These are phyloP conservation scores for Drosophila ananassae DNA, from an alignment of 1,140 invertebrate species.

Conservation along the genomic window DNA sequence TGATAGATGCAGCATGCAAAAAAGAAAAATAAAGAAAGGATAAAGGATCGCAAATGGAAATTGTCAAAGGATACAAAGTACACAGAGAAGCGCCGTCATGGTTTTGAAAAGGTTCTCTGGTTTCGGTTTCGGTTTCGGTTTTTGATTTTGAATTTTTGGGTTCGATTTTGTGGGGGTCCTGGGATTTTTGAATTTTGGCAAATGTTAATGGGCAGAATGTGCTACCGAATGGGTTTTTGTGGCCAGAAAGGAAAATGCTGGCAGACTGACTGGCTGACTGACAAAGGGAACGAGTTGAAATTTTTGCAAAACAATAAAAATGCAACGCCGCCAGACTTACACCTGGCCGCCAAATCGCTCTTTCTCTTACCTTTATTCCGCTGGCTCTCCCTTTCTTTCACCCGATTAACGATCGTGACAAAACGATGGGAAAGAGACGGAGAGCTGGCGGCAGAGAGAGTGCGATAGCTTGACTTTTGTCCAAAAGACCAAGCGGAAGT, in stretches of 20 bases:
- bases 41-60: constrained; percentile 24
- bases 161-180: constrained; percentile 7
- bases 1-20: constrained; percentile 52
- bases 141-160: constrained; percentile 30
- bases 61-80: constrained; percentile 65
- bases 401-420: constrained; percentile 37
- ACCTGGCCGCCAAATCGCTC: constrained; percentile 50
- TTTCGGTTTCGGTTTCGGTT: constrained; percentile 26
- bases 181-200: constrained; percentile 40
- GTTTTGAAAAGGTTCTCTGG: constrained; percentile 35
- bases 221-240: constrained; percentile 34
- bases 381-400: not conserved
- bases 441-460: constrained; percentile 1
- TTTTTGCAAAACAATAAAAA: constrained; percentile 49
- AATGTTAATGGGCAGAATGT: not conserved
- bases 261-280: not conserved
- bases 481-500: constrained; percentile 42
- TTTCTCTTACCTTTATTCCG: not conserved
- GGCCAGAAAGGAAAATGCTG: constrained; percentile 42
- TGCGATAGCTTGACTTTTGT: constrained; percentile 7
- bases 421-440: constrained; percentile 8
- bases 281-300: constrained; percentile 73
- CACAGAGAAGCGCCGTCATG: constrained; percentile 58
- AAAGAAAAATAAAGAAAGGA: constrained; percentile 45
- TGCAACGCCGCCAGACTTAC: constrained; percentile 37